These are phyloP conservation scores for Himalopsyche kuldschensis DNA, from an alignment of 2,888 invertebrate genomes.

Conservation along the genomic window DNA sequence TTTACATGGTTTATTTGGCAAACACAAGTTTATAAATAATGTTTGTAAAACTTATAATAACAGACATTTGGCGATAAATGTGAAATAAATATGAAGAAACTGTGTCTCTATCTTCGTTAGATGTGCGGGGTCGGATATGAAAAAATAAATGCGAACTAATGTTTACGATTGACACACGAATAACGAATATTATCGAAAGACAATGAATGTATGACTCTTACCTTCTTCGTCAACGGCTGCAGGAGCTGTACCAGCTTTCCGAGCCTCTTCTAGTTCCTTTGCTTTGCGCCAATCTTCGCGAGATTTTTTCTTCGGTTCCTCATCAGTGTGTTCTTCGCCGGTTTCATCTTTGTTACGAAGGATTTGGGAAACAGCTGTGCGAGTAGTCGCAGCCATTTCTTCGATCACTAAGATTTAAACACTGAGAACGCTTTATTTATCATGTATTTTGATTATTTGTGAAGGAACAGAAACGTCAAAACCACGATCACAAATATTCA, in stretches of 20 bases:
- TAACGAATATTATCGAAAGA: too few species aligned
- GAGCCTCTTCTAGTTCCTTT: constrained; percentile 96
- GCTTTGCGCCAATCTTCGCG: constrained; percentile 97
- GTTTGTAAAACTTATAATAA: too few species aligned
- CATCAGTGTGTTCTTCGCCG: constrained; percentile 61
- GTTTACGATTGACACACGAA: background rate
- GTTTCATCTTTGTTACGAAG: constrained; percentile 65
- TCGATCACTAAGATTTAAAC: background rate
- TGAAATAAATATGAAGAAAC: too few species aligned
- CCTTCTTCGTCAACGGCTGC: constrained; percentile 82
- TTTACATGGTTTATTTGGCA: too few species aligned
- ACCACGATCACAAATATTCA: background rate
- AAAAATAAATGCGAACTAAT: background rate
- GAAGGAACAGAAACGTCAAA: constrained; percentile 2
- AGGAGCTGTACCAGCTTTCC: constrained; percentile 94
- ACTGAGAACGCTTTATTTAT: background rate
- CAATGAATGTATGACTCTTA: constrained; percentile 36
- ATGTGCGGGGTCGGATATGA: background rate
- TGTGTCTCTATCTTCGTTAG: too few species aligned
- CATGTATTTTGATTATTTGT: background rate
- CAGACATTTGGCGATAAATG: too few species aligned
- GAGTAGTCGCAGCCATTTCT: constrained; percentile 49
- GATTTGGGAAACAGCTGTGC: constrained; percentile 72
- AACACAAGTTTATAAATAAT: too few species aligned
- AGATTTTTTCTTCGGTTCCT: constrained; percentile 82